Percentiles rank a stretch among this genome's conserved stretches.
Evolutionary conservation across 2,888 invertebrate genomes (phyloP).

Genomic region (Drosophila trichaetosa): DNA sequence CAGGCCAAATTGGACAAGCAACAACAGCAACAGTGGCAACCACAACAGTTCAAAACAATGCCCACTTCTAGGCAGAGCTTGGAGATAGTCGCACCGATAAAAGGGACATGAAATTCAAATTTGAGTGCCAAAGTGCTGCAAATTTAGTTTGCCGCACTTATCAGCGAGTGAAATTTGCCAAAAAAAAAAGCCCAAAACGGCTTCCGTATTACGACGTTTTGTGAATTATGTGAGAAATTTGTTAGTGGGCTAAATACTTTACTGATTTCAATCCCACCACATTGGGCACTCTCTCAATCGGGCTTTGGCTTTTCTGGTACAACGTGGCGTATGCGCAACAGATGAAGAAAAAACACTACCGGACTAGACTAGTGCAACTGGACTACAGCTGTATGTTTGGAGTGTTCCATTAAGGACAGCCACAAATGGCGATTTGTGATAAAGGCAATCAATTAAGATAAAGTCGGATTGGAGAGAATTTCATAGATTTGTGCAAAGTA

Average conservation of each 20-base stretch:
- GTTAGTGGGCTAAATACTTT: slow-evolving; percentile 66
- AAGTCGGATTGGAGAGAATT: slow-evolving; percentile 9
- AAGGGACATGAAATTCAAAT: slow-evolving; percentile 83
- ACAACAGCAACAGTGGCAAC: slow-evolving; percentile 7
- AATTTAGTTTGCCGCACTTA: slow-evolving; percentile 65
- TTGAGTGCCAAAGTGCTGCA: slow-evolving; percentile 69
- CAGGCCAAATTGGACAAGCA: slow-evolving; percentile 67
- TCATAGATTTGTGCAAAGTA: slow-evolving; percentile 3
- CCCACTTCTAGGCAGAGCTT: slow-evolving; percentile 56
- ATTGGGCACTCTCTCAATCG: slow-evolving; percentile 1
- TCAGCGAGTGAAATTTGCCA: slow-evolving; percentile 67
- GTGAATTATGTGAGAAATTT: slow-evolving; percentile 78
- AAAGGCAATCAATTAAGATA: slow-evolving; percentile 45
- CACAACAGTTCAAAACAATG: slow-evolving; percentile 41
- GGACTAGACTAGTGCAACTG: neutral
- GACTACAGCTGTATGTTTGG: slow-evolving; percentile 18
- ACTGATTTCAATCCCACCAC: slow-evolving; percentile 42
- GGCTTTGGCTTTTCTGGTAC: slow-evolving; percentile 1
- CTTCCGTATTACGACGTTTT: slow-evolving; percentile 81
- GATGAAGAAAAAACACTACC: neutral
- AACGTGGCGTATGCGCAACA: slow-evolving; percentile 31
- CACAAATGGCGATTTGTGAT: slow-evolving; percentile 43
- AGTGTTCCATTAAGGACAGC: slow-evolving; percentile 29
- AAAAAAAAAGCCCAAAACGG: slow-evolving; percentile 35
- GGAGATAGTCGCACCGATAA: slow-evolving; percentile 79